Conservation (phyloP, 2,888 invertebrate species). For the Dimorphilus gyrociliatus region DNA sequence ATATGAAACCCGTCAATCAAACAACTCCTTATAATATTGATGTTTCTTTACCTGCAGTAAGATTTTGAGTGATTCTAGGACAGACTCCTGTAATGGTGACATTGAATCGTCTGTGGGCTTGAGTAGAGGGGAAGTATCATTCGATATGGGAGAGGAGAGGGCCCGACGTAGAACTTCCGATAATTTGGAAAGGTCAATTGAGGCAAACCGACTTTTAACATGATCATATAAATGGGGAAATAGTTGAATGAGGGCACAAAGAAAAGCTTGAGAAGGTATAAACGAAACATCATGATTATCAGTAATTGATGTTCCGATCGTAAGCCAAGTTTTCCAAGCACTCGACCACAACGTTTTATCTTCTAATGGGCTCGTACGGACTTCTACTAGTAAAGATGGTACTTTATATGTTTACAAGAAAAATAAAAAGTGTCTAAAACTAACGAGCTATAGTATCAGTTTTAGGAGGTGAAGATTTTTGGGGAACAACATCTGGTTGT, state of each 20-base stretch:
- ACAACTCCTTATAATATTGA: too few species aligned
- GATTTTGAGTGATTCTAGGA: slow-evolving; percentile 67
- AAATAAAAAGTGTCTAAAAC: too few species aligned
- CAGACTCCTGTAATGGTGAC: slow-evolving; percentile 65
- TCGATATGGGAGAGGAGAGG: slow-evolving; percentile 62
- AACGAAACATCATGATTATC: slow-evolving; percentile 46
- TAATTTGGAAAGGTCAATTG: slow-evolving; percentile 57
- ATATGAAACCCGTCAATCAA: too few species aligned
- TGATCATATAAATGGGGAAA: slow-evolving; percentile 86
- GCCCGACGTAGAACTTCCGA: slow-evolving; percentile 59
- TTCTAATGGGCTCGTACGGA: slow-evolving; percentile 8
- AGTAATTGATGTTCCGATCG: slow-evolving; percentile 64
- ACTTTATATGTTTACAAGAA: too few species aligned
- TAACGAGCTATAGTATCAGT: too few species aligned
- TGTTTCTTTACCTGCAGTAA: slow-evolving; percentile 62
- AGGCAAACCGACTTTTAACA: slow-evolving; percentile 49
- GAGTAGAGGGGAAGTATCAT: slow-evolving; percentile 63
- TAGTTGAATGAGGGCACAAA: slow-evolving; percentile 82
- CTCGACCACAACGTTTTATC: slow-evolving; percentile 30
- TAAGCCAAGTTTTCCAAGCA: slow-evolving; percentile 50
- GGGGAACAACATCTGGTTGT: too few species aligned
- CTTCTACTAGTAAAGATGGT: too few species aligned
- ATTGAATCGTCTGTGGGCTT: slow-evolving; percentile 56
- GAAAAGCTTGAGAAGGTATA: slow-evolving; percentile 77
- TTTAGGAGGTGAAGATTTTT: too few species aligned